Conservation (phyloP, 2,888 invertebrate genomes). For the Drosophila austrosaltans region DNA sequence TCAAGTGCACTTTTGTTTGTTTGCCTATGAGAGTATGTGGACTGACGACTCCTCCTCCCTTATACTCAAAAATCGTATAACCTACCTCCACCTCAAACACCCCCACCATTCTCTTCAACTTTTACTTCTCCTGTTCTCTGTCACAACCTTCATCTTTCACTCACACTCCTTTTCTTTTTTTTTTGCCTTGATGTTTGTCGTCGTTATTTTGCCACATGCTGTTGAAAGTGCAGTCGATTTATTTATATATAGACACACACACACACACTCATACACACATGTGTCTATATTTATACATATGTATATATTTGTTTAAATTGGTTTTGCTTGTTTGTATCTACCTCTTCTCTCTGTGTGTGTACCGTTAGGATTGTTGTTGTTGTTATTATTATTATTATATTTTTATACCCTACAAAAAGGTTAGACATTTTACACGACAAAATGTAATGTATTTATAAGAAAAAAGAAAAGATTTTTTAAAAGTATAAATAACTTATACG, state of each 20-base stretch:
- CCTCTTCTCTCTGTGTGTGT: constrained; percentile 32
- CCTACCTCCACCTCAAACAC: background rate
- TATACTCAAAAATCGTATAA: too few relatives aligned
- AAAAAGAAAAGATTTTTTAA: too few relatives aligned
- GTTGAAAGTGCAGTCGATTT: constrained; percentile 59
- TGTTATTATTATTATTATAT: constrained; percentile 2
- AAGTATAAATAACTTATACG: too few relatives aligned
- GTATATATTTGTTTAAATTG: constrained; percentile 52
- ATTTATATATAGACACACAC: constrained; percentile 51
- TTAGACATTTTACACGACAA: background rate
- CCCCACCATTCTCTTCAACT: constrained; percentile 17
- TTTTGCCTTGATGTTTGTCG: constrained; percentile 24
- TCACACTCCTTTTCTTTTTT: constrained; percentile 13
- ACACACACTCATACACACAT: constrained; percentile 24
- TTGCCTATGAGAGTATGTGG: constrained; percentile 19
- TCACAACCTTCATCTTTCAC: background rate
- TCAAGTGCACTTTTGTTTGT: constrained; percentile 64
- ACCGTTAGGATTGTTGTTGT: constrained; percentile 17
- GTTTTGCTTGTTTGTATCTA: constrained; percentile 61
- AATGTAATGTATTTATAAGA: background rate
- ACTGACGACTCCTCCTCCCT: constrained; percentile 8
- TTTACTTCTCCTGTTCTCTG: constrained; percentile 1
- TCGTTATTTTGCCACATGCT: constrained; percentile 67
- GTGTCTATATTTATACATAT: constrained; percentile 32
- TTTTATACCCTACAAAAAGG: background rate